Evolutionary conservation across 2,888 invertebrate genomes (phyloP).

Genomic region (Rotaria sp.): DNA sequence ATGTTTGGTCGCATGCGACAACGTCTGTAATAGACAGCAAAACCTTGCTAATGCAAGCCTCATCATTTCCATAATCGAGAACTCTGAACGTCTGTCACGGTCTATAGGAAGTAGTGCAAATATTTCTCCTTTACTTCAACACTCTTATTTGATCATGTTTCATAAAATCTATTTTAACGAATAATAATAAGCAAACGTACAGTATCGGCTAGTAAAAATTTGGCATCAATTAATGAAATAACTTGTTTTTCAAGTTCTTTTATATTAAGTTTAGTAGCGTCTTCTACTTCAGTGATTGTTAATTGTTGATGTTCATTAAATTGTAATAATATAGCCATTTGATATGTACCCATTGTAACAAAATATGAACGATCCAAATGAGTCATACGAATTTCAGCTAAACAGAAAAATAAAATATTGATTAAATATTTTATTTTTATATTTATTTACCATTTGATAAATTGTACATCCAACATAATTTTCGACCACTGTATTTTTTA

Average conservation of each 20-base stretch:
- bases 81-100: no score
- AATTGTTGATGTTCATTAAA: constrained; percentile 66
- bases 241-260: constrained; percentile 78
- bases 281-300: constrained; percentile 66
- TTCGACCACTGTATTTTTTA: constrained; percentile 77
- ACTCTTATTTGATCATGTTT: no score
- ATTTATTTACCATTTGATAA: constrained; percentile 70
- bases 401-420: constrained; percentile 38
- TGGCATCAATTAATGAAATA: constrained; percentile 76
- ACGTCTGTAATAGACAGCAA: no score
- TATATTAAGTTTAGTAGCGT: constrained; percentile 66
- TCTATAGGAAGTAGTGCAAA: no score
- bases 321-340: constrained; percentile 66
- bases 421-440: neutral
- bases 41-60: no score
- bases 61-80: no score
- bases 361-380: constrained; percentile 75
- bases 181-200: neutral
- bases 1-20: no score
- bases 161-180: neutral
- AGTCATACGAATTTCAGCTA: constrained; percentile 65
- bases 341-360: constrained; percentile 80
- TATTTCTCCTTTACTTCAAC: no score
- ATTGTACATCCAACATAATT: constrained; percentile 90
- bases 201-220: constrained; percentile 51